Base-by-base conservation (phyloP, 2,797 vertebrate genomes). In the Leuciscus waleckii region DNA sequence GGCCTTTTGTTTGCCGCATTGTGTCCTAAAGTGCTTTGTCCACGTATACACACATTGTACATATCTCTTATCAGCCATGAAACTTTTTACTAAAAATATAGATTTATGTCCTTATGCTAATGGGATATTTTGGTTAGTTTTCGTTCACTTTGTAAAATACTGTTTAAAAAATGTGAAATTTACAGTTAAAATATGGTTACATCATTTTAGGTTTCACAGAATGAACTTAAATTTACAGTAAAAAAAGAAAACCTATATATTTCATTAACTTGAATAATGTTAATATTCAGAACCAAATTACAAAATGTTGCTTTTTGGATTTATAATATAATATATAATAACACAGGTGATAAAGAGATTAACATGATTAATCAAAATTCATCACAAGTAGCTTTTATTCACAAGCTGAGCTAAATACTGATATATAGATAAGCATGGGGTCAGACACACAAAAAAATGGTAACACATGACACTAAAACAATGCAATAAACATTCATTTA, bases 21-120 rank as follows among this genome's bases (percentile, higher is more conserved):
- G 21, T 76, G 11, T 56, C 61, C 23, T 29, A 56, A 71, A 43
- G 68, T 73, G 35, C 80, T 54, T 61, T 70, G 26, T 73, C 11
- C 39, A 6, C 19, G 11, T 35, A 32, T 58, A 5, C 58, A 21
- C 32, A 37, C 21, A 9, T 77, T 77, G 3, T 39, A 58, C 23
- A 58, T 26, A 23, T 75, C 54, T 51, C 39, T 10, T 49, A 74
- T 26, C 0, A 1, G 5, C 26, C 46, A 51, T 32, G 17, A 21
- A 51, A 51, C 9, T 11, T 29, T 19, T 29, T 29, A 73, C 29
- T 46, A 29, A 43, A 16, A 26, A 43, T 29, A 46, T 9, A 73
- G 16, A 49, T 73, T 49, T 29, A 29, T 46, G n/a, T 17, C 1
- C 3, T 70, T 70, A 7, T 23, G 21, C 21, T 8, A 16, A 56